Conservation (phyloP, 2,888 invertebrate species). For the Caradrina clavipalpis region DNA sequence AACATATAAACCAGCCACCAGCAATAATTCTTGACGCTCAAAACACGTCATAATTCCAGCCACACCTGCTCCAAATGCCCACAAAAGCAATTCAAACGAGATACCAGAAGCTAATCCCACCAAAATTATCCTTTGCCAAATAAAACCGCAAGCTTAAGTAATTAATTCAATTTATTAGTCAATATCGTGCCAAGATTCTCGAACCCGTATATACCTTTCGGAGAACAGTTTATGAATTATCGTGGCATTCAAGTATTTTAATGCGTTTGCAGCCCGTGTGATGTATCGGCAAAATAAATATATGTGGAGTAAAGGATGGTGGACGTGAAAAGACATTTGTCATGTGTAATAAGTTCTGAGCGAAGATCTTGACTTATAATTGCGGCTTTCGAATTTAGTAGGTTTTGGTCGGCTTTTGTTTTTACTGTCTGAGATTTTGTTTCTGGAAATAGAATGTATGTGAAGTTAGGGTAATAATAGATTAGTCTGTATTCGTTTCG, state of each 20-base stretch:
- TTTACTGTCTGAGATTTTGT: conserved; percentile 40
- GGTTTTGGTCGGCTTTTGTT: conserved; percentile 43
- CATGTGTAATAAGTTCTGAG: conserved; percentile 74
- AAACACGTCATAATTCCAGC: conserved; percentile 51
- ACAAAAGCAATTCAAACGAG: conserved; percentile 61
- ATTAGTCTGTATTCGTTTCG: too few species aligned
- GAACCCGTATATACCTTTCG: conserved; percentile 61
- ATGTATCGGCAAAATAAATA: conserved; percentile 78
- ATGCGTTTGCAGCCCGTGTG: conserved; percentile 76
- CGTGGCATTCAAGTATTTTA: conserved; percentile 83
- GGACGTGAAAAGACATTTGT: conserved; percentile 70
- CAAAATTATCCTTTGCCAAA: conserved; percentile 64
- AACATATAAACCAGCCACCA: conserved; percentile 27
- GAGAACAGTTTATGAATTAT: conserved; percentile 76
- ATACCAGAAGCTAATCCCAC: conserved; percentile 58
- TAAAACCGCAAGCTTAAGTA: conserved; percentile 66
- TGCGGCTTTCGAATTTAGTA: conserved; percentile 60
- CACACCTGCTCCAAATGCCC: conserved; percentile 60
- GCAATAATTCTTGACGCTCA: conserved; percentile 40
- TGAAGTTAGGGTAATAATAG: conserved; percentile 26
- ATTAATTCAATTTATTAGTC: conserved; percentile 79
- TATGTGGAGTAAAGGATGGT: conserved; percentile 55
- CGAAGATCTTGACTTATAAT: conserved; percentile 69
- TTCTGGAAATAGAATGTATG: conserved; percentile 37
- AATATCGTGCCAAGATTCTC: conserved; percentile 71